Conservation (phyloP, 2,113 vertebrate species). For the Varanus komodoensis region DNA sequence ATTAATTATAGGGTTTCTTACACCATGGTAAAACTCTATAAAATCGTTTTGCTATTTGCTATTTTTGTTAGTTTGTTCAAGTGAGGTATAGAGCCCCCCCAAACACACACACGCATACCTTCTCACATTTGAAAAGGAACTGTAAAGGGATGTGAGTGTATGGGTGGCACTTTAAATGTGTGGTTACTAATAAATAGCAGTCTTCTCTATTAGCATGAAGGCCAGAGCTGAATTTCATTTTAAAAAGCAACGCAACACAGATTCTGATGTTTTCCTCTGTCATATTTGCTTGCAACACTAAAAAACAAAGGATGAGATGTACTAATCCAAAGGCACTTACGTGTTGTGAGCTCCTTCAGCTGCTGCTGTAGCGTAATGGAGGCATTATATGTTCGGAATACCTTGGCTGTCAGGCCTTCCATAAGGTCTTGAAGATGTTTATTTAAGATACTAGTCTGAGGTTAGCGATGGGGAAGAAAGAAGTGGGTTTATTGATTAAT, state of each 20-base stretch:
- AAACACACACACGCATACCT: not conserved
- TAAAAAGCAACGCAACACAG: not conserved
- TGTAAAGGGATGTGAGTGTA: not conserved
- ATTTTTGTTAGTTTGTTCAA: not conserved
- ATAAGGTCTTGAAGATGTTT: slow-evolving; percentile 99
- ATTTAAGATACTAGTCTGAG: slow-evolving; percentile 95
- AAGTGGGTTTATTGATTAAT: not conserved
- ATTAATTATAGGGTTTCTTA: not conserved
- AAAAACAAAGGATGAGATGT: not conserved
- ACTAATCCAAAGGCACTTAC: slow-evolving; percentile 80
- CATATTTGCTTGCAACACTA: not conserved
- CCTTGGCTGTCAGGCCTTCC: slow-evolving; percentile 98
- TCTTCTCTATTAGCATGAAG: not conserved
- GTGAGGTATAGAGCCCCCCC: too few species aligned
- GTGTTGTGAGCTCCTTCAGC: slow-evolving; percentile 88
- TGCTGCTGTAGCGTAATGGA: slow-evolving; percentile 96
- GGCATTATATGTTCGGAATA: slow-evolving; percentile 99
- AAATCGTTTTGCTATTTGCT: not conserved
- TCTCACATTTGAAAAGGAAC: not conserved
- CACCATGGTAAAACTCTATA: not conserved
- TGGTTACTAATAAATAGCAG: not conserved
- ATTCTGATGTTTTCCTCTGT: not conserved
- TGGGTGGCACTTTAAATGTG: not conserved
- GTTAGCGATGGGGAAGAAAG: slow-evolving; percentile 45
- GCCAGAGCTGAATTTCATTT: not conserved